Evolutionary conservation across 1,140 invertebrate genomes (phyloP), one percentile per base, ranked within the genome.

Genomic region (Eumeta japonica): DNA sequence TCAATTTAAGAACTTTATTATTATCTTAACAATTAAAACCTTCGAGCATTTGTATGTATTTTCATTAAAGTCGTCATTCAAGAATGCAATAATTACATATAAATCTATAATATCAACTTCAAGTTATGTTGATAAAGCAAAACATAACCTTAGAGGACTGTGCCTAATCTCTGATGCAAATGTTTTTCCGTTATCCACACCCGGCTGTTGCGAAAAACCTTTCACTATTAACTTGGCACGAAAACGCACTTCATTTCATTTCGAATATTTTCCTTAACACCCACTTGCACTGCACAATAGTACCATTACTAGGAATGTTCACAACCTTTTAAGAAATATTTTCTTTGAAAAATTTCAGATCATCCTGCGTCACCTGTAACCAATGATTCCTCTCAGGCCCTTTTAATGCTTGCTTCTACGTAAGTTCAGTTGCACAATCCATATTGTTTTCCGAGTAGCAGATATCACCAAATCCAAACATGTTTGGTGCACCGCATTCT

Each of bases 101-200:
- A 41, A 24, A 28, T 41, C 30, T 17, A 10, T 24, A 16, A 35
- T 33, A 17, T 41, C n/a, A 12, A 41, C 10, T 10, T 35, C 16
- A 17, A 37, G 28, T 14, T 39, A 14, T 31, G 31, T 37, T 33
- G 28, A 29, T 4, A 45, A 37, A 18, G 39, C 34, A 37, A 46
- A 39, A n/a, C n/a, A n/a, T n/a, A n/a, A n/a, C n/a, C n/a, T n/a
- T n/a, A n/a, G n/a, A n/a, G n/a, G n/a, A 11, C 38, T 35, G 37
- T 44, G 28, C 18, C 32, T 37, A 14, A 41, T 12, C 19, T 41
- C 44, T 17, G 39, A 35, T 16, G 39, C 33, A 24, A 38, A 46
- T 10, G 37, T 46, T 16, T 46, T 33, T 15, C 12, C 12, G 29
- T 36, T 39, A 24, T 57, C 33, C 41, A 51, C 39, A 17, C 52